Base-by-base conservation (phyloP, 2,797 vertebrate species). In the Notoglanidium macrostoma region DNA sequence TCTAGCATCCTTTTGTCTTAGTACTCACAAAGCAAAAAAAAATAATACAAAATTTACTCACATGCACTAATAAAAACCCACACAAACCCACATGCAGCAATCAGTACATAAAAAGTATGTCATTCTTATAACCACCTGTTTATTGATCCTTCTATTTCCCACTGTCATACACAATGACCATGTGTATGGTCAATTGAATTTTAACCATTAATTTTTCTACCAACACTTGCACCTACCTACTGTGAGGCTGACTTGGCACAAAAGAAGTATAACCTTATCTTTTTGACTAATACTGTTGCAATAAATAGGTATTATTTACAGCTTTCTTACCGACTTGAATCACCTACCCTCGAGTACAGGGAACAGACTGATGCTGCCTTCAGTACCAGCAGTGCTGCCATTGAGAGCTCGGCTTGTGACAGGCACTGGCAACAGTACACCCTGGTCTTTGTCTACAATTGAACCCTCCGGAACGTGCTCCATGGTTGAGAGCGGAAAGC, bases 321-420 rank as follows among this genome's bases (percentile, higher is more conserved):
- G 67, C 9, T 46, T 29, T 11, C 32, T 55, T 67, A 78, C 23
- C 44, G n/a, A 15, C 57, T 87, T 82, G 44, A 67, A 72, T 81
- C 87, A 96, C 96, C 94, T 96, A 96, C 96, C 96, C 92, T 95
- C 93, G 35, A 90, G 59, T 68, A 92, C 88, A 35, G 70, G 67
- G 81, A 89, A 72, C 23, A 89, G 67, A 70, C 83, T 80, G 35
- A 44, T 49, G 72, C 26, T 70, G 68, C 84, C 70, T 57, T 80
- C 89, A 54, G 49, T 10, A 15, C 35, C 73, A 67, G 8, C 51
- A 44, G 54, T 46, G 9, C 65, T 63, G 83, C 87, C 23, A n/a
- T 86, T 89, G 67, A 92, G 74, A 3, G 87, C 92, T n/a, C 89
- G 90, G 9, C 89, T 92, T 87, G 92, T 93, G 59, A 92, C 79